Evolutionary conservation across 1,140 invertebrate species (phyloP), one percentile per base, ranked within the genome.

Genomic region (Caenorhabditis remanei): DNA sequence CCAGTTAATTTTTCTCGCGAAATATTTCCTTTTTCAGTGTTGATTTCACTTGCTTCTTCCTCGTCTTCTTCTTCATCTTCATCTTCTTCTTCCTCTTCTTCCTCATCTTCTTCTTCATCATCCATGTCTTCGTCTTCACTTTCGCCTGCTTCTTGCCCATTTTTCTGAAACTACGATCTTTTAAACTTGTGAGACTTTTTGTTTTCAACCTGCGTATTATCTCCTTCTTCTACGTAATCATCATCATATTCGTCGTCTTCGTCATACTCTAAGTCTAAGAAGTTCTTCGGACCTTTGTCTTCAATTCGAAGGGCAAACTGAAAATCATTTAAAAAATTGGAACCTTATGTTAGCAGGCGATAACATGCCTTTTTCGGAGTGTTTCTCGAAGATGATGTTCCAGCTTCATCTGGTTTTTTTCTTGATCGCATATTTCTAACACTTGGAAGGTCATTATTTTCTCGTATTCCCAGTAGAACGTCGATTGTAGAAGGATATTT

Each of bases 101-200:
- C 89, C 1, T 90, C 85, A 14, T 90, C 87, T n/a, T 82, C 87
- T 16, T 90, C 89, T 41, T 85, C 83, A 24, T 61, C 53, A 58
- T 58, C 21, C n/a, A 55, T 24, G 19, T 58, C 58, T 16, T 84
- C 83, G 4, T 84, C 58, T 24, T 46, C 46, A 84, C 41, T 61
- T 58, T 48, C 53, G 19, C 21, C 83, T 24, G 55, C 83, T 16
- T 84, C 55, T 53, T 6, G 6, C 4, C 14, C 55, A 58, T 65
- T 19, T 61, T 43, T 41, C 55, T 84, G 40, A 16, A 58, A 46
- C 6, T 9, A 32, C 19, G 19, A 32, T 21, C 24, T 48, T 82
- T 7, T 16, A 13, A 48, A 48, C 46, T 32, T 14, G 43, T 8
- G 24, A 83, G 14, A 32, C 14, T 43, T 46, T 43, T 55, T 16